Evolutionary conservation across 2,113 vertebrate genomes (phyloP).

Genomic region (Peromyscus polionotus): DNA sequence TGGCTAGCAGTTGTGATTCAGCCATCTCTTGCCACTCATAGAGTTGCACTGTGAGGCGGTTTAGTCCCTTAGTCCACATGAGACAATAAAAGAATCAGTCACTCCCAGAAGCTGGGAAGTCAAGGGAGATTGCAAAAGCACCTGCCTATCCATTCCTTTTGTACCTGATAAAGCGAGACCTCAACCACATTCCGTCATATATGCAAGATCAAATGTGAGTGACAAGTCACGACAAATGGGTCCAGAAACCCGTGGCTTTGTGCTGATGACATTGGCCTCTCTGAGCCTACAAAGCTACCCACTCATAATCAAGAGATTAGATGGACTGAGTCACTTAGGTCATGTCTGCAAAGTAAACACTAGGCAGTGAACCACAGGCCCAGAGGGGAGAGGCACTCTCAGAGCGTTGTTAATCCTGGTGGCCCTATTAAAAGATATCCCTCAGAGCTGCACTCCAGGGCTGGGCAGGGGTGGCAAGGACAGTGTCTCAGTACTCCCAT

Average conservation of each 20-base stretch:
- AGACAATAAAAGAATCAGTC: not conserved
- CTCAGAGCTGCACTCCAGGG: fast-evolving
- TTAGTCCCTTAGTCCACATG: not conserved
- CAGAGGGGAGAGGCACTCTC: not conserved
- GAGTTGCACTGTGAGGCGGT: not conserved
- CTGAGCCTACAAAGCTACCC: not conserved
- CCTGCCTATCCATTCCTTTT: not conserved
- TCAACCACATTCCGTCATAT: not conserved
- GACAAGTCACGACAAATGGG: fast-evolving
- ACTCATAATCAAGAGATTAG: not conserved
- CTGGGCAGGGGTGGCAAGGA: fast-evolving
- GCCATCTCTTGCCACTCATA: not conserved
- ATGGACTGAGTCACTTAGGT: not conserved
- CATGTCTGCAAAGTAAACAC: not conserved
- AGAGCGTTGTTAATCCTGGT: fast-evolving
- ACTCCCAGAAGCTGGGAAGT: not conserved
- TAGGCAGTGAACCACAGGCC: not conserved
- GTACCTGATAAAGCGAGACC: not conserved
- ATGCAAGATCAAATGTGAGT: not conserved
- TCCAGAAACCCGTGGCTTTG: fast-evolving
- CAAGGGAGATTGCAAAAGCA: not conserved
- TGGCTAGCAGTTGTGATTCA: fast-evolving
- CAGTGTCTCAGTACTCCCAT: too few species aligned
- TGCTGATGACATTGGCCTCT: not conserved
- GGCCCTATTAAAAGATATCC: not conserved